phyloP scores from a whole-genome alignment of 2,797 vertebrate genomes.

The Gallinago nigripennis region DNA sequence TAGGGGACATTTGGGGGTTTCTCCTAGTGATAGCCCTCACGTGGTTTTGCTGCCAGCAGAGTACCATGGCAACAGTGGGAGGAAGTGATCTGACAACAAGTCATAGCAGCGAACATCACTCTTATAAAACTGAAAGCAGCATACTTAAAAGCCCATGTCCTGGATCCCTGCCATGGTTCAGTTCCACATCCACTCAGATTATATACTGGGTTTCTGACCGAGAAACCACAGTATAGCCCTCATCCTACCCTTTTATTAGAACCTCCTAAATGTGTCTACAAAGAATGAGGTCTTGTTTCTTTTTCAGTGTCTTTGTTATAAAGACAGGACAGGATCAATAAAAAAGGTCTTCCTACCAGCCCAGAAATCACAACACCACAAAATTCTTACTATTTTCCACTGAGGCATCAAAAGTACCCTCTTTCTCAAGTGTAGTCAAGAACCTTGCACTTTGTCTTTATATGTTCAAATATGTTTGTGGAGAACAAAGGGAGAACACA shows the following conservation, averaged over 20 bases:
- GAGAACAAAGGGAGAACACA: background rate
- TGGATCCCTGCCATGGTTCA: background rate
- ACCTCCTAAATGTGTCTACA: background rate
- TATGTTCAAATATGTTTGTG: background rate
- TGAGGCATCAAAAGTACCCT: background rate
- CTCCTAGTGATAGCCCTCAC: background rate
- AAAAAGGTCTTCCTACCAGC: background rate
- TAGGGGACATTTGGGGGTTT: background rate
- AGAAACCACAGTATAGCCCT: background rate
- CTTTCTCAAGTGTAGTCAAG: background rate
- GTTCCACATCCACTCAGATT: background rate
- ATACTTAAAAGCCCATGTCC: background rate
- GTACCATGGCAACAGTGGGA: fast-evolving
- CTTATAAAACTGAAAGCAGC: background rate
- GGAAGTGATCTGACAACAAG: background rate
- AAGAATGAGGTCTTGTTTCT: background rate
- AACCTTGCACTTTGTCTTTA: background rate
- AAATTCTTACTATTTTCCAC: background rate
- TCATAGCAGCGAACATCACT: background rate
- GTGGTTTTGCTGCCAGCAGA: background rate
- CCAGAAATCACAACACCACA: background rate
- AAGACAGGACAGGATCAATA: background rate
- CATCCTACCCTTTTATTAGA: background rate
- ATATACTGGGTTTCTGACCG: background rate
- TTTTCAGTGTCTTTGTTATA: background rate